A percentile compares a stretch with the other conserved stretches of the same genome.
These are phyloP conservation scores for Alouatta palliata DNA, from an alignment of 2,113 vertebrate species.

Conservation along the genomic window DNA sequence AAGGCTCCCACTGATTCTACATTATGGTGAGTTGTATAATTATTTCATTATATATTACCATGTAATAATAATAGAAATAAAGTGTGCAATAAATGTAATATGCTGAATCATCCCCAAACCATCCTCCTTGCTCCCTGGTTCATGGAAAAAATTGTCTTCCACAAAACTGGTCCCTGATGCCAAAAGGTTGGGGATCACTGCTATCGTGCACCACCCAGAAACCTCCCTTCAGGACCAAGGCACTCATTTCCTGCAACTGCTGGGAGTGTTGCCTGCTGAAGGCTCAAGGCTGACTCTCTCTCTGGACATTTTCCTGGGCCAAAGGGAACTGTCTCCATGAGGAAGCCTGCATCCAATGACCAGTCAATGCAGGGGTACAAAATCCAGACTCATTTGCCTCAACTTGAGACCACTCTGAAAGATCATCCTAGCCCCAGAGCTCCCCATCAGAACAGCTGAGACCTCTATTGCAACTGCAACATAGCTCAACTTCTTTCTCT, in stretches of 20 bases:
- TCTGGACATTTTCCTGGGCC: background rate
- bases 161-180: too few species aligned
- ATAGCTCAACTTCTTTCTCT: background rate
- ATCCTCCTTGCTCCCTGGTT: too few species aligned
- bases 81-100: too few species aligned
- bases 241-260: background rate
- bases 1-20: too few species aligned
- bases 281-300: background rate
- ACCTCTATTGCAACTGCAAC: background rate
- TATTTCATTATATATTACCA: too few species aligned
- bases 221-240: background rate
- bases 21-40: too few species aligned
- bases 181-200: too few species aligned
- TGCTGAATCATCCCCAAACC: too few species aligned
- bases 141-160: too few species aligned
- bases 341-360: background rate
- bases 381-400: background rate
- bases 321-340: background rate
- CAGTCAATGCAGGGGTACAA: background rate
- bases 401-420: background rate
- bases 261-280: background rate
- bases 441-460: background rate
- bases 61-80: too few species aligned
- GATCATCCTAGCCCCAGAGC: background rate
- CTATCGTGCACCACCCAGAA: fast-evolving